Evolutionary conservation across 2,888 invertebrate species (phyloP), one percentile per base, ranked within the genome.

Genomic region (Oscheius onirici): DNA sequence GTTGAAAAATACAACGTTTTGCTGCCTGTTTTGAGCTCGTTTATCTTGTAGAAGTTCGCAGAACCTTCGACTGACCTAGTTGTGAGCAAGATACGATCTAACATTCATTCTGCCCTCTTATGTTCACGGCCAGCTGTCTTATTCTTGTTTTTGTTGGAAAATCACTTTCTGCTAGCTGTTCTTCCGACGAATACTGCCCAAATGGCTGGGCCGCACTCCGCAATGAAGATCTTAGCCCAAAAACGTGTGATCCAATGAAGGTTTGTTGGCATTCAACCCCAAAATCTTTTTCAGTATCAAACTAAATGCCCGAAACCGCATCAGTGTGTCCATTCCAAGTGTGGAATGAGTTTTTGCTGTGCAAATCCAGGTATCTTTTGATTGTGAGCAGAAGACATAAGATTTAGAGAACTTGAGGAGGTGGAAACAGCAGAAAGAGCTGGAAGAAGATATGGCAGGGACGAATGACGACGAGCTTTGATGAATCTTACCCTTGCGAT

Each of bases 311-410:
- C 77, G 17, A 84, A 83, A 54, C 84, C 84, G 22, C 79, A 82
- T 70, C 77, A 74, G 28, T 84, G 84, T 73, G 83, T 84, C 20
- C 81, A 80, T 49, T 79, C 84, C 1, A 81, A 81, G 44, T 84
- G 84, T 74, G 84, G 82, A 17, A 78, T 84, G 61, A 77, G 76
- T 54, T 84, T 84, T 52, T 84, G 84, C 61, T 84, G 84, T 73
- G 82, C 77, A 17, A 81, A 80, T 71, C 67, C 78, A 65, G 81
- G 84, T 84, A 61, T 75, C 1, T n/a, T 11, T 13, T 10, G 3
- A 58, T 41, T 40, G 3, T 46, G 52, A 17, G 10, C 26, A 6
- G 3, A 22, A 54, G 49, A 54, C 24, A 28, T 2, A 46, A 10
- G 3, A 55, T 66, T 43, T 41, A 68, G 68, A 55, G 34, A 40